Base-by-base conservation (phyloP, 2,797 vertebrate genomes). In the Platalea minor region DNA sequence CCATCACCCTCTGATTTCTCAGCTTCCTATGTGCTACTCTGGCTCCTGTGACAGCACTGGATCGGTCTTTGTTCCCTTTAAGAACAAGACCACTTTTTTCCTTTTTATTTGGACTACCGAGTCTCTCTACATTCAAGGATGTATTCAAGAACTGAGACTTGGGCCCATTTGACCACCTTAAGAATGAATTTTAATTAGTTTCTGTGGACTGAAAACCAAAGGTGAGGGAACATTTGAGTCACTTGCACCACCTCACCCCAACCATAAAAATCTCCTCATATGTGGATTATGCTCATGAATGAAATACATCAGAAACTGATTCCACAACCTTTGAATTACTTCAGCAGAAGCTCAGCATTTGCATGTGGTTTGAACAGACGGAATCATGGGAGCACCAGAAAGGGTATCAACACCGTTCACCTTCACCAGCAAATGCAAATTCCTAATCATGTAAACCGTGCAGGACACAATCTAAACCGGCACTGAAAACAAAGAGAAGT, bases 341-440 rank as follows among this genome's bases (percentile, higher is more conserved):
- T 85, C 79, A 95, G n/a, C 33, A 92, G 78, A 91, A 91, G 68
- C 45, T 79, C 80, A 91, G 39, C 31, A 83, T 93, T 85, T 95
- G 46, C 72, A 50, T 79, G 41, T 76, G 54, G 64, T 73, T 91
- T 83, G 69, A 80, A 68, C 1, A 91, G 85, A 60, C 4, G 14
- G 63, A 83, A 77, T 48, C 19, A 33, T 46, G 35, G 61, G 37
- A 84, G 41, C n/a, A 75, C 33, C 31, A 57, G 41, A 53, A 94
- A 43, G 10, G 53, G 50, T 39, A 93, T 59, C 76, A 78, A 18
- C 54, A 57, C 15, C 5, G 6, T 51, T 75, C 48, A 75, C 28
- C 46, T 85, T 19, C 73, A 86, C 54, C 51, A 92, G 73, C 50
- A 88, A 91, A 80, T 37, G 33, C 56, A 77, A 81, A 93, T 72